Conservation (phyloP, 2,888 invertebrate genomes). For the Callimorpha dominula region DNA sequence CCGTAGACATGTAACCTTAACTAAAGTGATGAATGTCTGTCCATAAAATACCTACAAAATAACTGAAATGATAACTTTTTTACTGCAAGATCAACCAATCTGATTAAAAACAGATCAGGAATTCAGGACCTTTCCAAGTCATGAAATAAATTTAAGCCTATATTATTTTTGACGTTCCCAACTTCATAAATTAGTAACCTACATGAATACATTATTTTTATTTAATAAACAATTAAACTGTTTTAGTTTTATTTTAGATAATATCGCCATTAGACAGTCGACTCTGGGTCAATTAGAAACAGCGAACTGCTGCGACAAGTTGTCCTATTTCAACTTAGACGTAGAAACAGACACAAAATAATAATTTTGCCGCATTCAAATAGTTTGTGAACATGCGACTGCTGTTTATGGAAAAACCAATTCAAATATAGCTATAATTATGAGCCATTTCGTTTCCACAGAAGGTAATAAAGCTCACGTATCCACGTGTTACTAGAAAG, state of each 20-base stretch:
- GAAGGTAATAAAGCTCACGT: conserved; percentile 75
- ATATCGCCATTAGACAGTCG: background rate
- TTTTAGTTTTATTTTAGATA: background rate
- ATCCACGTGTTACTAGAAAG: conserved; percentile 65
- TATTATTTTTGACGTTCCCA: too few relatives aligned
- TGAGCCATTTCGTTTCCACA: conserved; percentile 76
- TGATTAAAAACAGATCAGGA: too few relatives aligned
- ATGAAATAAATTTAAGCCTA: too few relatives aligned
- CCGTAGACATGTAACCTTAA: too few relatives aligned
- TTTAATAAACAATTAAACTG: too few relatives aligned
- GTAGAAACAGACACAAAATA: conserved; percentile 64
- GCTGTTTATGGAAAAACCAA: conserved; percentile 75
- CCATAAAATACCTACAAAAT: too few relatives aligned
- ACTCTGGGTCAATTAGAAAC: background rate
- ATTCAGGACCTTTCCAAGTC: too few relatives aligned
- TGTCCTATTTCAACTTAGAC: conserved; percentile 34
- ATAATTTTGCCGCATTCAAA: conserved; percentile 73
- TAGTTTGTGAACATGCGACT: conserved; percentile 77
- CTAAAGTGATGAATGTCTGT: too few relatives aligned
- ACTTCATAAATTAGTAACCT: too few relatives aligned
- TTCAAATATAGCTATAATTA: conserved; percentile 82
- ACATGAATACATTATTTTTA: too few relatives aligned
- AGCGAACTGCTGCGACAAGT: background rate
- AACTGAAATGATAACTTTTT: too few relatives aligned
- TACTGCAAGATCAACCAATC: too few relatives aligned